Base-by-base conservation (phyloP, 2,888 invertebrate species). In the Clanis bilineata region DNA sequence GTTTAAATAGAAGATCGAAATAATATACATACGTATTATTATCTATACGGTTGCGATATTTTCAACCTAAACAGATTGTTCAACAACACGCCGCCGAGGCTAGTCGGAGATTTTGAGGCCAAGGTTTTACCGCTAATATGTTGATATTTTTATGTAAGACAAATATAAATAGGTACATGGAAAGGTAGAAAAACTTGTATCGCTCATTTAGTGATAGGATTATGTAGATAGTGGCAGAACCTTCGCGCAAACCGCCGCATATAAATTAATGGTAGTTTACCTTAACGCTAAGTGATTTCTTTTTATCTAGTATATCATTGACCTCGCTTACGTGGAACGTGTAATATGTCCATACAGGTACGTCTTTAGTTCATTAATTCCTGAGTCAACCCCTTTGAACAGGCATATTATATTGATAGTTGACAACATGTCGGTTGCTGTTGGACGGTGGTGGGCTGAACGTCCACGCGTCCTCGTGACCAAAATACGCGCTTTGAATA, bases 401-500 rank as follows among this genome's bases (percentile, higher is more conserved):
- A 65, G 70, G 71, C 66, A 65, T 67, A 10, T 36, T 36, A 65
- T 74, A 71, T 74, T 71, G 77, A 75, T 75, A 72, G 72, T 67
- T 70, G 65, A 66, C 71, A 74, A 71, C 66, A 55, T 61, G 65
- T 71, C 72, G 73, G 71, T 73, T 68, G 71, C 66, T 66, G n/a
- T n/a, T n/a, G n/a, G n/a, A n/a, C n/a, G 69, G 73, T 62, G 70
- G 73, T 72, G 74, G 71, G 68, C 66, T 66, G 71, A 62, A 61
- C 63, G 70, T 69, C 68, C 74, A 68, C 66, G 62, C 79, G 89
- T 82, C 88, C 88, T 85, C 88, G 85, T 88, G 87, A 87, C 90
- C 87, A 89, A 88, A 90, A 89, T 90, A 90, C 86, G 80, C 76
- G 79, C 72, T 72, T 71, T 90, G 89, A 90, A 90, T 91, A 83